These are phyloP conservation scores for Sphenopsis melanotis DNA, from an alignment of 2,797 vertebrate species.

Conservation along the genomic window DNA sequence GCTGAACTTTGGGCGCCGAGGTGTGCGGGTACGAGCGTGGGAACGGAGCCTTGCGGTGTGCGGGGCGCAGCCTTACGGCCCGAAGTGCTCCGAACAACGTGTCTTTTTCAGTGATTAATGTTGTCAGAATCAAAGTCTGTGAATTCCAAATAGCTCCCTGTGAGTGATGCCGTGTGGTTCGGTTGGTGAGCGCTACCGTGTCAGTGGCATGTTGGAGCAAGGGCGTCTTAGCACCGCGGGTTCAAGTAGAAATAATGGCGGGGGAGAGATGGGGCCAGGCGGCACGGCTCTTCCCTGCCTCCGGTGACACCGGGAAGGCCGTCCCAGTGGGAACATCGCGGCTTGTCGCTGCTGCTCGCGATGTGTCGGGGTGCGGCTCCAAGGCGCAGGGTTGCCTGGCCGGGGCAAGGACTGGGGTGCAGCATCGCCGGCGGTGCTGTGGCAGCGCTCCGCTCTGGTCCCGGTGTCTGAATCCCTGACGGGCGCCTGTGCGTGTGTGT, in stretches of 20 bases:
- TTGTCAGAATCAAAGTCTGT: background rate
- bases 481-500: background rate
- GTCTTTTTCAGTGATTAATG: background rate
- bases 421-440: no score
- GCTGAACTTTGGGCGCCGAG: background rate
- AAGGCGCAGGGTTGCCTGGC: background rate
- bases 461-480: background rate
- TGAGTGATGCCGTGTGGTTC: background rate
- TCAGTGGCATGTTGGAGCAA: background rate
- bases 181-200: background rate
- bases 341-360: background rate
- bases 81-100: background rate
- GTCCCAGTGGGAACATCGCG: background rate
- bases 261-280: fast-evolving
- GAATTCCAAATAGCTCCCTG: background rate
- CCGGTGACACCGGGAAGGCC: background rate
- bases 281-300: background rate
- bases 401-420: background rate
- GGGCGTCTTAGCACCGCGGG: no score
- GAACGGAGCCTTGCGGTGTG: background rate
- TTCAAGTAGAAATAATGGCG: background rate
- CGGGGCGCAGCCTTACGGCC: background rate
- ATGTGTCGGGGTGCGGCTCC: background rate
- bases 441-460: background rate
- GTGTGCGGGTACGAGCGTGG: background rate